A percentile compares a stretch with the other conserved stretches of the same genome.
phyloP scores from a whole-genome alignment of 2,113 vertebrate species.

The Cyanoderma ruficeps region DNA sequence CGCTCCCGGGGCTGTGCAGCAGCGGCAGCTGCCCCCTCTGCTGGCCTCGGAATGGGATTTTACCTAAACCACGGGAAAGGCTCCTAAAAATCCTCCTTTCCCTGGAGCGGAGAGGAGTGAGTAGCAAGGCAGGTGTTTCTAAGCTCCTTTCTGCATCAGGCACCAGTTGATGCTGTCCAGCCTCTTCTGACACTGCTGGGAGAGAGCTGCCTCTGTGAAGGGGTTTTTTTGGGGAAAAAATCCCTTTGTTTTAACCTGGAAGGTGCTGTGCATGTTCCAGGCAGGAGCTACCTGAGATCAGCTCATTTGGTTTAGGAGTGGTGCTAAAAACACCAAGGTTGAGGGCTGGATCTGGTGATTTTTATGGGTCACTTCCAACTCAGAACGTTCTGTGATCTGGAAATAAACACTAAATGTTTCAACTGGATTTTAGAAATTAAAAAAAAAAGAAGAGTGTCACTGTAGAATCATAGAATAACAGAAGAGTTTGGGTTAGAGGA shows the following conservation, averaged over 20 bases:
- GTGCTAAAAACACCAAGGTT: no score
- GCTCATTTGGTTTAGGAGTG: background rate
- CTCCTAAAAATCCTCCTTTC: background rate
- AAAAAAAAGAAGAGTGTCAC: accelerated
- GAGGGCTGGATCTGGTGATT: background rate
- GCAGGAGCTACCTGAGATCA: background rate
- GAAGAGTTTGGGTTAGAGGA: background rate
- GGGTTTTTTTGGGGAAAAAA: accelerated
- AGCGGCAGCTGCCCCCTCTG: slow-evolving; percentile 36
- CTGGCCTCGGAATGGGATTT: background rate
- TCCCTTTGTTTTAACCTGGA: background rate
- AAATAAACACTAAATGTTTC: background rate
- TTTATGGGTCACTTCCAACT: background rate
- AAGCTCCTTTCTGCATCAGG: background rate
- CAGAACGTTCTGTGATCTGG: background rate
- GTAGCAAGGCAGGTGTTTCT: background rate
- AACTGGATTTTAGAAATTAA: background rate
- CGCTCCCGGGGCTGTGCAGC: background rate
- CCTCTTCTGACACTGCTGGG: background rate
- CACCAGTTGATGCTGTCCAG: background rate
- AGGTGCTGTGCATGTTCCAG: background rate
- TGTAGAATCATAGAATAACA: background rate
- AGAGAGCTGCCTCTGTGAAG: background rate
- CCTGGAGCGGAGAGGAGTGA: background rate
- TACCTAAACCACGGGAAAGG: background rate